Evolutionary conservation across 2,888 invertebrate species (phyloP).

Genomic region (Antheraea assamensis): DNA sequence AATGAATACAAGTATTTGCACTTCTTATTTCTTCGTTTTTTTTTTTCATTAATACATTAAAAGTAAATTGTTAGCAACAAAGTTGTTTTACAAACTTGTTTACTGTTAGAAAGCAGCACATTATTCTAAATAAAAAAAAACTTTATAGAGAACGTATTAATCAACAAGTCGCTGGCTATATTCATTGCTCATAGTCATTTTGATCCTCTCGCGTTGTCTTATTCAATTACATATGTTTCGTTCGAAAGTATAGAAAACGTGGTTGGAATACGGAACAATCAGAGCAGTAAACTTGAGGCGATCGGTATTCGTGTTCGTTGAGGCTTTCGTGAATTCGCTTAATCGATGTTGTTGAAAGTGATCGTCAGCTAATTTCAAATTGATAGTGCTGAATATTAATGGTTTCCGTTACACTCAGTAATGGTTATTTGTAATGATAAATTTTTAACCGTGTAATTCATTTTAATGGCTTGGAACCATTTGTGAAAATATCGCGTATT

Average conservation of each 20-base stretch:
- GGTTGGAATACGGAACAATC: slow-evolving; percentile 41
- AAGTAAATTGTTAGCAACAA: neutral
- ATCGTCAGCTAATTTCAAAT: slow-evolving; percentile 17
- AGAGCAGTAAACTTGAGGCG: slow-evolving; percentile 36
- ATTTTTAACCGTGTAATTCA: neutral
- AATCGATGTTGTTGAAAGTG: slow-evolving; percentile 33
- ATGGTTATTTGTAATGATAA: neutral
- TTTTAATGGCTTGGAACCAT: neutral
- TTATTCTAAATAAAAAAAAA: neutral
- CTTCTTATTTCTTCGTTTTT: neutral
- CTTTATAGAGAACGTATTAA: neutral
- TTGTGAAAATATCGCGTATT: neutral
- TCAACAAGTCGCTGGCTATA: neutral
- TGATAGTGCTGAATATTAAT: neutral
- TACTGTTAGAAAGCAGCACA: neutral
- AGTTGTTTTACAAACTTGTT: neutral
- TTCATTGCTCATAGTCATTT: neutral
- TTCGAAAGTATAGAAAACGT: slow-evolving; percentile 50
- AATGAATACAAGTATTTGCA: no score
- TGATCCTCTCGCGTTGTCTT: neutral
- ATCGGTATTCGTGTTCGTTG: slow-evolving; percentile 21
- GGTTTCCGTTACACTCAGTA: neutral
- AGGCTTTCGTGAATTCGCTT: slow-evolving; percentile 25
- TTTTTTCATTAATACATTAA: neutral
- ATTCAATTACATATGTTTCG: slow-evolving; percentile 21